These are phyloP conservation scores for Hippocampus abdominalis DNA, from an alignment of 2,113 vertebrate species.

Conservation along the genomic window DNA sequence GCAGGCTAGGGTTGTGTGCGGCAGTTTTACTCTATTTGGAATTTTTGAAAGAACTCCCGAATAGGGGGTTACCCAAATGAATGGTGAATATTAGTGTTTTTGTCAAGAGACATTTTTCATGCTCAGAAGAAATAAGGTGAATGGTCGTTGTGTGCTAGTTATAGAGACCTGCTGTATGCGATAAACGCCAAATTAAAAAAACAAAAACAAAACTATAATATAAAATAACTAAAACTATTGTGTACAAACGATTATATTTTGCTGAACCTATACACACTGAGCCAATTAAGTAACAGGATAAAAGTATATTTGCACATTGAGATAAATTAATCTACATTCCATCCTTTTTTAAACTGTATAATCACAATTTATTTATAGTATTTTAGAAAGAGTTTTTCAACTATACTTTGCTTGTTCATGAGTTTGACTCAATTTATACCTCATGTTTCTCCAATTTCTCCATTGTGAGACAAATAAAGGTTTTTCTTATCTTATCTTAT, in stretches of 20 bases:
- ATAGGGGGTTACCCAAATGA: not conserved
- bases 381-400: not conserved
- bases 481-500: no score
- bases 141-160: not conserved
- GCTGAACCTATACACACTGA: no score
- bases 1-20: slow-evolving; percentile 22
- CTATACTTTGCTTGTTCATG: not conserved
- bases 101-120: not conserved
- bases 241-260: no score
- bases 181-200: not conserved
- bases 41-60: not conserved
- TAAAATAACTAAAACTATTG: no score
- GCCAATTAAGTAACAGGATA: no score
- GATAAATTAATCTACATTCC: not conserved
- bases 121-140: not conserved
- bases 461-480: no score
- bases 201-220: no score
- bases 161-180: not conserved
- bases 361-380: not conserved
- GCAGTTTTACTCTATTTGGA: slow-evolving; percentile 3
- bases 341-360: not conserved
- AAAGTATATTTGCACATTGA: not conserved
- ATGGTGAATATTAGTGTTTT: slow-evolving; percentile 1
- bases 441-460: not conserved
- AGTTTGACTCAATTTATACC: not conserved